Evolutionary conservation across 2,797 vertebrate species (phyloP).

Genomic region (Hybognathus amarus): DNA sequence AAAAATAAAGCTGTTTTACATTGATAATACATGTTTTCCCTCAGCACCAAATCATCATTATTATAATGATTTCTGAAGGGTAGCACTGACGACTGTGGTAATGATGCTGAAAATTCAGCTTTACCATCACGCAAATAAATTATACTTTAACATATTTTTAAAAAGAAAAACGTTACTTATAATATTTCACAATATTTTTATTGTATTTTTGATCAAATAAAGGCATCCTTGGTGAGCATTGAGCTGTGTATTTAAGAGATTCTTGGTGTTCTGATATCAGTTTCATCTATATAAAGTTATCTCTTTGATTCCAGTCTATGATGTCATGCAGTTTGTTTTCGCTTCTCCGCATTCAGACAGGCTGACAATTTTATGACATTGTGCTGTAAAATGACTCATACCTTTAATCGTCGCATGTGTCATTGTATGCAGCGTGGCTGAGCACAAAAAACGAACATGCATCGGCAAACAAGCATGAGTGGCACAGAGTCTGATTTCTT

Average conservation of each 20-base stretch:
- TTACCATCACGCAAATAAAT: not conserved
- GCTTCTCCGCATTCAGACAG: slow-evolving; percentile 21
- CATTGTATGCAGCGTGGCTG: not conserved
- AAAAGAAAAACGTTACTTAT: not conserved
- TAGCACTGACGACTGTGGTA: not conserved
- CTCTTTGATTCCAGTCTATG: slow-evolving; percentile 31
- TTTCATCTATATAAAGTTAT: too few species aligned
- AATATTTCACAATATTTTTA: not conserved
- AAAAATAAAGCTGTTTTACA: not conserved
- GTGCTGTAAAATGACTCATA: slow-evolving; percentile 41
- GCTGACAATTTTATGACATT: slow-evolving; percentile 36
- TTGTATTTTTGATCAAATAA: not conserved
- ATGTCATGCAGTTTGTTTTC: slow-evolving; percentile 44
- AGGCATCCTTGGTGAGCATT: too few species aligned
- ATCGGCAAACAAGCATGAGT: slow-evolving; percentile 44
- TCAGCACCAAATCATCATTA: not conserved
- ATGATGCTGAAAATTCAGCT: not conserved
- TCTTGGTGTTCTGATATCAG: not conserved
- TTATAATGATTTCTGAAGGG: not conserved
- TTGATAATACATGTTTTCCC: not conserved
- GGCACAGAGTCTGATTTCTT: slow-evolving; percentile 18
- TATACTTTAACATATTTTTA: not conserved
- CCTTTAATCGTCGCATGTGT: slow-evolving; percentile 36
- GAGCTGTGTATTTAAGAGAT: not conserved
- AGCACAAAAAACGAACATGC: slow-evolving; percentile 19